Evolutionary conservation across 2,888 invertebrate genomes (phyloP), one percentile per base, ranked within the genome.

Genomic region (Tachystola acroxantha): DNA sequence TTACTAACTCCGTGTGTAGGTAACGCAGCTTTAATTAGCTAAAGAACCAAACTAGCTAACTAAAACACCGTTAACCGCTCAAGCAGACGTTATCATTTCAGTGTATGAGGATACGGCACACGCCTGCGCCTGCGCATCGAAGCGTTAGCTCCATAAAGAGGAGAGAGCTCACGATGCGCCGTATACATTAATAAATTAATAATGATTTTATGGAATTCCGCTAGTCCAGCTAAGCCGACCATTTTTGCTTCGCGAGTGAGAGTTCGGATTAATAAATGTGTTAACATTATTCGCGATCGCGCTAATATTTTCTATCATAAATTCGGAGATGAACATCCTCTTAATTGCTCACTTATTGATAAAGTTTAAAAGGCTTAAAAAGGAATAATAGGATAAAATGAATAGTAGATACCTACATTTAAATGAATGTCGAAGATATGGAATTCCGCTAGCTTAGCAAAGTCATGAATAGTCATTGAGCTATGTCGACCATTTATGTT

Each of bases 161-260:
- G 78, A 80, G 82, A 81, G 80, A 79, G 79, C 71, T 57, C 50
- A 48, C 56, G 58, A 67, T 63, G 61, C 60, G 63, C 67, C 59
- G 45, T 81, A 79, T 85, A 77, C 71, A 85, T 86, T 79, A 86
- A 85, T 85, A 84, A 84, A 85, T 84, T 84, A 84, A 84, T 82
- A 76, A 82, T 79, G 71, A 78, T 79, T 77, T 75, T 80, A 80
- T 77, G 81, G 73, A 82, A 84, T 82, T 81, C 82, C 82, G 74
- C 78, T 76, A 74, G 64, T 59, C 57, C 39, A 36, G 47, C 49
- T 39, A 43, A 45, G 48, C 51, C 55, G 54, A 61, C 60, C 64
- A 64, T 64, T 65, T 67, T 66, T 60, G 36, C 36, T 65, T 58
- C 52, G 57, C 54, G 48, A 63, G 65, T 53, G 66, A 65, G 66